Percentiles rank a stretch among this genome's conserved stretches.
Conservation (phyloP, 2,888 invertebrate genomes). For the Microlaimidae sp. region DNA sequence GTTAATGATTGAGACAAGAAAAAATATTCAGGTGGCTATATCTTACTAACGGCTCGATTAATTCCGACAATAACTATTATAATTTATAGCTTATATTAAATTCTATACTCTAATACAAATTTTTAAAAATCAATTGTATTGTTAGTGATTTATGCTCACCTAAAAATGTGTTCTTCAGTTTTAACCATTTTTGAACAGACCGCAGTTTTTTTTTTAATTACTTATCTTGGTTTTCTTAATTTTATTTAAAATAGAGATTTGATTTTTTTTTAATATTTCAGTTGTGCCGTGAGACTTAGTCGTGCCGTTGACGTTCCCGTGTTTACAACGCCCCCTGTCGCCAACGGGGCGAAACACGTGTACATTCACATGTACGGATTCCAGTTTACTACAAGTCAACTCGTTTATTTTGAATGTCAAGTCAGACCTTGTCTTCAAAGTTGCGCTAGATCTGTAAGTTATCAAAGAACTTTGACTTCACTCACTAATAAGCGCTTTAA, state of each 20-base stretch:
- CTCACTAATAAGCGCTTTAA: no score
- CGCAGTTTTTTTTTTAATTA: background rate
- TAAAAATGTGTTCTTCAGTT: background rate
- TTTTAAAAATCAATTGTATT: no score
- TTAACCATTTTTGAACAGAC: no score
- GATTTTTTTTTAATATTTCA: slow-evolving; percentile 11
- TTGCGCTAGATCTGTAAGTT: slow-evolving; percentile 13
- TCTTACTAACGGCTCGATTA: no score
- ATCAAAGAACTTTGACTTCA: background rate
- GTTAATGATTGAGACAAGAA: no score
- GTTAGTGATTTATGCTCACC: no score
- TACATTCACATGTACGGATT: slow-evolving; percentile 28
- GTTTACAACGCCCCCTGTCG: slow-evolving; percentile 21
- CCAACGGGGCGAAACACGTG: slow-evolving; percentile 28
- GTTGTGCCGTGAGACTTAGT: slow-evolving; percentile 27
- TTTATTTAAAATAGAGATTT: background rate
- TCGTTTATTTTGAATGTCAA: slow-evolving; percentile 18
- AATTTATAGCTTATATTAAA: no score
- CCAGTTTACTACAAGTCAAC: slow-evolving; percentile 17
- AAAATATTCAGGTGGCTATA: no score
- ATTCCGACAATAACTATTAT: no score
- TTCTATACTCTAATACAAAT: no score
- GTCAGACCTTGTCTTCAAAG: slow-evolving; percentile 16
- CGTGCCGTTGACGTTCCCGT: slow-evolving; percentile 31
- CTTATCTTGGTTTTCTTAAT: background rate